Evolutionary conservation across 2,113 vertebrate genomes (phyloP).

Genomic region (Neolamprologus caudopunctatus): DNA sequence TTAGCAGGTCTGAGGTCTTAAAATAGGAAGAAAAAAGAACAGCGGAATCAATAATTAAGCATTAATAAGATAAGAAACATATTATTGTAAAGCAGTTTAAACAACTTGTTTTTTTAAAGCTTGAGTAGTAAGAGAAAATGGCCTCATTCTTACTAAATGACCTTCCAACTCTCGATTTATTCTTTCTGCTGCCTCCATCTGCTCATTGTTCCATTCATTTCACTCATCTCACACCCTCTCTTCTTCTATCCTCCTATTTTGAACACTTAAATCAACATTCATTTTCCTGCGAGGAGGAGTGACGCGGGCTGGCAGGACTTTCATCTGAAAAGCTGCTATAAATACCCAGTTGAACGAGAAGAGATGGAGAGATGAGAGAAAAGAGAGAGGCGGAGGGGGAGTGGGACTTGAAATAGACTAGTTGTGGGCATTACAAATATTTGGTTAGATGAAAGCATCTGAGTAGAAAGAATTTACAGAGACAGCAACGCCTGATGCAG

Average conservation of each 20-base stretch:
- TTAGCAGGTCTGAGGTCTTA: neutral
- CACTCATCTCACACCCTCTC: conserved; percentile 10
- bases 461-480: conserved; percentile 9
- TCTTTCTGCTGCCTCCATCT: conserved; percentile 8
- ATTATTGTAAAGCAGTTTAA: neutral
- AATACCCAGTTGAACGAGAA: conserved; percentile 29
- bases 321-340: conserved; percentile 42
- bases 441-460: conserved; percentile 25
- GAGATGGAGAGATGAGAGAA: neutral
- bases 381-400: neutral
- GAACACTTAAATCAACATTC: conserved; percentile 13
- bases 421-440: conserved; percentile 25
- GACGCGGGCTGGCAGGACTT: conserved; percentile 18
- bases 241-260: neutral
- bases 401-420: conserved; percentile 32
- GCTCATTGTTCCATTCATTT: conserved; percentile 16
- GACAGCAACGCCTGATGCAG: neutral
- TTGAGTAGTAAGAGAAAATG: neutral
- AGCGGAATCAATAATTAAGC: neutral
- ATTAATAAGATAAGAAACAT: neutral
- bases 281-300: conserved; percentile 9
- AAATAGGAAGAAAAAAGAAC: neutral
- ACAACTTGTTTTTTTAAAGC: neutral
- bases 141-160: neutral
- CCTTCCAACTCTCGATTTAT: neutral